Evolutionary conservation across 2,888 invertebrate genomes (phyloP), one percentile per base, ranked within the genome.

Genomic region (Oligia latruncula): DNA sequence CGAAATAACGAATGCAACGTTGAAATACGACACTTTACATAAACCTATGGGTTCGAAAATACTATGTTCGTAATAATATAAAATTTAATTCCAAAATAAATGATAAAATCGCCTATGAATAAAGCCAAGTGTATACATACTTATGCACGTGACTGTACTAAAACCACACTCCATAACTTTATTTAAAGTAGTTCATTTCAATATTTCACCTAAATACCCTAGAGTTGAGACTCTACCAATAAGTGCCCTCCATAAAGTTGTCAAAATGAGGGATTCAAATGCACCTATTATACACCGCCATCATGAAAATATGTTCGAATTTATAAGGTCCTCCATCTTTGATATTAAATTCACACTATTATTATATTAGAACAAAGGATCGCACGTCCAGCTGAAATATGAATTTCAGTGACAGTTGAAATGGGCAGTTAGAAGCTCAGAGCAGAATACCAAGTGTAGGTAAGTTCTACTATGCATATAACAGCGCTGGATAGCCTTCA

Each of bases 321-420:
- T 84, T 73, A 72, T 73, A 76, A 52, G 46, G 72, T 72, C 60
- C 46, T 62, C 40, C 0, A 40, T 67, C 35, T 78, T 66, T 66
- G 66, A 76, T 85, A 84, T 82, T 82, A 74, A 82, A 82, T 76
- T 67, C 75, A 40, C 29, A 74, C 46, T 62, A 72, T 23, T 77
- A 81, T 81, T 58, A 64, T 2, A 46, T 49, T 72, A 68, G 29
- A 62, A 79, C 70, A 70, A 77, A 83, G 73, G 72, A 23, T 29
- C 62, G n/a, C 62, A n/a, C 17, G 65, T 82, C 40, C 77, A 82
- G 46, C 29, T 68, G 43, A 62, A 62, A 70, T 78, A 52, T 83
- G 43, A 65, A 70, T 78, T 52, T 70, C 43, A 65, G n/a, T 70
- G 78, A 83, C 78, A 73, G 58, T 52, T 83, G 49, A 78, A 64